Evolutionary conservation across 2,797 vertebrate genomes (phyloP), one percentile per base, ranked within the genome.

Genomic region (Gephyroberyx darwinii): DNA sequence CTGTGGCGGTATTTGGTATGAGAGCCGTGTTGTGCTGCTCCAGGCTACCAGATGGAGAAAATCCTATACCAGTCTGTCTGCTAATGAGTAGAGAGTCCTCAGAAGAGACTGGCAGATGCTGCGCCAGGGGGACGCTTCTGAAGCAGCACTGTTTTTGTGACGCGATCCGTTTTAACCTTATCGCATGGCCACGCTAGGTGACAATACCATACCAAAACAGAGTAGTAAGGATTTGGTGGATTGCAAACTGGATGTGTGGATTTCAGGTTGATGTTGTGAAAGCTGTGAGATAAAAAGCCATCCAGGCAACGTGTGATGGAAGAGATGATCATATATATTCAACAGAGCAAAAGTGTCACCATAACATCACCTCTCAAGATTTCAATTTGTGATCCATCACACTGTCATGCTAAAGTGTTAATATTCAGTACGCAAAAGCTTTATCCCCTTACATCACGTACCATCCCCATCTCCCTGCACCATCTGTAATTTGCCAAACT

Each of bases 11-110:
- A 30, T 59, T 82, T 57, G 65, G 53, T 67, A 62, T 75, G 70
- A 75, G 69, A 52, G 8, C 31, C 48, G 69, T 35, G 64, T 26
- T 64, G 58, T 79, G 69, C 69, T 50, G 76, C 84, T 83, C 35
- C 43, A 55, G 86, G 80, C 68, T 65, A 74, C 73, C 89, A 93
- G 89, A 92, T 89, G 85, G 84, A 89, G 69, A 73, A 81, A 72
- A 80, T 79, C 62, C 68, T 75, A 41, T 14, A 77, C 75, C 74
- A 60, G 72, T 60, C 85, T 79, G 81, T 78, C 75, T 78, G 84
- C 75, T 89, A 88, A 91, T 89, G 83, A 89, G 75, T 22, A 17
- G 68, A 56, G 52, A 74, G 78, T 50, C 80, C 84, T 84, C 56
- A 84, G 81, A 77, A 83, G 85, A 88, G 75, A 65, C 48, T 17